Base-by-base conservation (phyloP, 2,888 invertebrate species). In the Drosophila ezoana region DNA sequence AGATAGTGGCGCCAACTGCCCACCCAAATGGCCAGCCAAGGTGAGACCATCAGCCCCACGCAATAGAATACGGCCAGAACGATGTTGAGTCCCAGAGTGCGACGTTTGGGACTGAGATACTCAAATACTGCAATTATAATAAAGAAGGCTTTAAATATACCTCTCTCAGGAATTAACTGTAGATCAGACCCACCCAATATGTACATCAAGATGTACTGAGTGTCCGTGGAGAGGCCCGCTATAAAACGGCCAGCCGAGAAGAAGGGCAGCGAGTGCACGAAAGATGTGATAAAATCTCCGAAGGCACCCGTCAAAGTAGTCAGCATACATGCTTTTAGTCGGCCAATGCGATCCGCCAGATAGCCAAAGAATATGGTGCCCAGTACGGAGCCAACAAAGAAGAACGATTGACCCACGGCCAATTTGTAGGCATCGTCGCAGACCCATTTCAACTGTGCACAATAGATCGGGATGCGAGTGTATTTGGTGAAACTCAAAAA, bases 171-270 rank as follows among this genome's bases (percentile, higher is more conserved):
- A 2, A 13, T 16, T 13, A 1, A 3, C 1, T 4, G 10, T 4
- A 14, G 4, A 3, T n/a, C 9, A 13, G 8, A 72, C 86, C 90
- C 86, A 94, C 94, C 93, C 76, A 94, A 92, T 68, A 94, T 94
- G 66, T 94, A 94, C 94, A 94, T 94, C 89, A 94, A 93, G 33
- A 93, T 92, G 79, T 93, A 94, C 75, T 94, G 93, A 4, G 93
- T 93, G 79, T 94, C 94, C n/a, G 93, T 94, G 8, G 94, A 94
- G 60, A 93, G 88, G 10, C 95, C 95, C 1, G 94, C 93, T 23
- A 94, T 76, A 75, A 95, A 94, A 63, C 95, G 91, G 18, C 93
- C 93, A 1, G 92, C 62, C 1, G 93, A 92, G 90, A 94, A 95
- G 44, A 91, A 85, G 1, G 91, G 81, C 48, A 93, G 90, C 54